phyloP scores from a whole-genome alignment of 2,888 invertebrate genomes.

The Meghimatium bilineatum region DNA sequence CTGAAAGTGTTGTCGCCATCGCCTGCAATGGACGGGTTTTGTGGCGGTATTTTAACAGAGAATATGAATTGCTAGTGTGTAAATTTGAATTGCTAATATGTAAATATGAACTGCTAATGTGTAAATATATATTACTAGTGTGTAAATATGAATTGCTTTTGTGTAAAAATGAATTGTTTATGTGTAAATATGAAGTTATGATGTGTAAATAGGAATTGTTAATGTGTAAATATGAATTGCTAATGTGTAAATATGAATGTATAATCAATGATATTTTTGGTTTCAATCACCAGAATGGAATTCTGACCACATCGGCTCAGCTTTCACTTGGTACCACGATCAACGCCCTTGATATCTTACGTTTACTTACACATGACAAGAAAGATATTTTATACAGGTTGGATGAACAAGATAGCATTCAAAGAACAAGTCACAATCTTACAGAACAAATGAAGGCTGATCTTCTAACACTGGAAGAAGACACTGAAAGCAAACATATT shows the following conservation, averaged over 20 bases:
- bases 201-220: too few species aligned
- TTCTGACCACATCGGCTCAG: not conserved
- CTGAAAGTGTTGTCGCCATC: too few species aligned
- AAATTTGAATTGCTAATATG: too few species aligned
- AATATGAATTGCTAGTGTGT: too few species aligned
- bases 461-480: not conserved
- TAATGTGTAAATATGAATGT: not conserved
- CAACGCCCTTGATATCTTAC: not conserved
- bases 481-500: not conserved
- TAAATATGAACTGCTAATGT: too few species aligned
- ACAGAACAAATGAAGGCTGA: not conserved
- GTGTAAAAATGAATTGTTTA: too few species aligned
- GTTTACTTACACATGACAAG: not conserved
- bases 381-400: not conserved
- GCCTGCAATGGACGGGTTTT: too few species aligned
- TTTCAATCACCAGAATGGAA: conserved; percentile 8
- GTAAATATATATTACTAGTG: too few species aligned
- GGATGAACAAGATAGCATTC: not conserved
- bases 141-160: too few species aligned
- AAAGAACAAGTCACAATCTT: not conserved
- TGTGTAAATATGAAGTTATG: too few species aligned
- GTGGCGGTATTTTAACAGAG: too few species aligned
- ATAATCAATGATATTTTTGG: not conserved
- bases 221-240: too few species aligned
- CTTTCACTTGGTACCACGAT: not conserved